Base-by-base conservation (phyloP, 2,797 vertebrate genomes). In the Malacoraja senta region DNA sequence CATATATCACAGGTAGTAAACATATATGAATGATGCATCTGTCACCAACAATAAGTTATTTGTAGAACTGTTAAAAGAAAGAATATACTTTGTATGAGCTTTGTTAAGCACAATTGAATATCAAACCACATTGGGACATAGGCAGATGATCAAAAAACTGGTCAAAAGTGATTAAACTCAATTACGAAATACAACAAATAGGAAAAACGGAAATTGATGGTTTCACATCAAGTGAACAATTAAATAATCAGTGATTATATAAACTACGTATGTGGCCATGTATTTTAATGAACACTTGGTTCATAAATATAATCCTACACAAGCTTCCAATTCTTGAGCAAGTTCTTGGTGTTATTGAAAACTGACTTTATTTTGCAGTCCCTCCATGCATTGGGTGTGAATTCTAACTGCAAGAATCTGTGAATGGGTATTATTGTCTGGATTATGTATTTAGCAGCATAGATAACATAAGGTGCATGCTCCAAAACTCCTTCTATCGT, bases 161-260 rank as follows among this genome's bases (percentile, higher is more conserved):
- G 61, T 3, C 61, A 65, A 32, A 53, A 86, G 26, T 17, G 10
- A 15, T 86, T 32, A n/a, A 58, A 63, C 35, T 71, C 8, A 72
- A 15, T 29, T n/a, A 53, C 29, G 29, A 74, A 72, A 74, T 29
- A 38, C 65, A n/a, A 91, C 58, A 83, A 26, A 63, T 0, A 63
- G 32, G 53, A 53, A 35, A 91, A 91, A 91, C 53, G 35, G 71
- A 91, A 91, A 74, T 91, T 44, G 21, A 74, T 68, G 17, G 68
- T 58, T 68, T 72, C 26, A 71, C 68, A 91, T 74, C 10, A n/a
- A 91, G 26, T 53, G 21, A 6, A 91, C 12, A 12, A 44, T 29
- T 65, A 65, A 19, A 65, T 88, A 19, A 4, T 53, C 8, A 68
- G 26, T 91, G 68, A 15, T 21, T 44, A 3, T 35, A 65, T 29